Conservation (phyloP, 2,888 invertebrate species). For the Xanthorhoe spadicearia region DNA sequence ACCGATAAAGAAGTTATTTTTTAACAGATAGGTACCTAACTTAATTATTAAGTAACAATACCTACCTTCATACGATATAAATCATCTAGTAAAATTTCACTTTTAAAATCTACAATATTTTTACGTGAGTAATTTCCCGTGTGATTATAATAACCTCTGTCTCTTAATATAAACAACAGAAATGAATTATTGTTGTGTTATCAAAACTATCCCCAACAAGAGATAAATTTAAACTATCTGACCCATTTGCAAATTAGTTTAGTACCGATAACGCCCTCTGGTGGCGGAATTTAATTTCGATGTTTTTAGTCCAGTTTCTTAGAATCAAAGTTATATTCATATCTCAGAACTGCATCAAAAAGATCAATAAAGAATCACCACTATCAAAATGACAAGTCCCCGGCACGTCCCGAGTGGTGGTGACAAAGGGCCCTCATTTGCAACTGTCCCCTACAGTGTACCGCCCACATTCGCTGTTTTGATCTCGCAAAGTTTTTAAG, state of each 20-base stretch:
- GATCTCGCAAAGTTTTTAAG: conserved; percentile 16
- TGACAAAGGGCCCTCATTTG: conserved; percentile 61
- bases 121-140: too few species aligned
- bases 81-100: too few species aligned
- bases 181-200: conserved; percentile 12
- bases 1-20: too few species aligned
- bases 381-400: conserved; percentile 56
- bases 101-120: too few species aligned
- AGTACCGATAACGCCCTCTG: conserved; percentile 48
- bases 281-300: conserved; percentile 46
- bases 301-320: conserved; percentile 30
- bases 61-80: too few species aligned
- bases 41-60: too few species aligned
- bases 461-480: conserved; percentile 51
- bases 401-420: conserved; percentile 31
- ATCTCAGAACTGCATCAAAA: neutral
- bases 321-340: neutral
- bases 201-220: conserved; percentile 33
- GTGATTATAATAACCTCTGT: too few species aligned
- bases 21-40: too few species aligned
- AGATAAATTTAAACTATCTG: conserved; percentile 42
- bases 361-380: conserved; percentile 12
- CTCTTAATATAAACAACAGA: neutral
- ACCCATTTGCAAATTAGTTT: conserved; percentile 44
- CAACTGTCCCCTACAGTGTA: conserved; percentile 41